These are phyloP conservation scores for Drosophila greeni DNA, from an alignment of 2,888 invertebrate species.

Conservation along the genomic window DNA sequence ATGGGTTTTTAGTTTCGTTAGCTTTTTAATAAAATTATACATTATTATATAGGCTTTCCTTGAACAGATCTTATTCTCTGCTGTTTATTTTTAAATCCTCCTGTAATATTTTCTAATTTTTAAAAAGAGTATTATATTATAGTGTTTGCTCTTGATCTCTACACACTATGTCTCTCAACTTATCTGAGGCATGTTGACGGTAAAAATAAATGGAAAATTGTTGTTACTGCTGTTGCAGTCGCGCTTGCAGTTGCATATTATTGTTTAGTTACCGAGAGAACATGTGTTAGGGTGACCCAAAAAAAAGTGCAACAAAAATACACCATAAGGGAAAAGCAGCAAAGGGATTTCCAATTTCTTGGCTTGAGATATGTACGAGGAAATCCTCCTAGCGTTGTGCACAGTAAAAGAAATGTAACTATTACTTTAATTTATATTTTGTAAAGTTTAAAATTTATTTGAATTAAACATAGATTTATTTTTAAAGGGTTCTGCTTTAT, in stretches of 20 bases:
- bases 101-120: background rate
- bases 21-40: background rate
- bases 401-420: background rate
- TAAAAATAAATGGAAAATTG: constrained; percentile 59
- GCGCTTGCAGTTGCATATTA: constrained; percentile 40
- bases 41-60: background rate
- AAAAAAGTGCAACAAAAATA: background rate
- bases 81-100: no score
- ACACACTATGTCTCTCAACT: background rate
- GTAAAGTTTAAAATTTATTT: background rate
- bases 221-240: constrained; percentile 38
- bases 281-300: constrained; percentile 32
- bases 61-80: background rate
- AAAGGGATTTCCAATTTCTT: constrained; percentile 35
- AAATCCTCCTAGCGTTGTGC: background rate
- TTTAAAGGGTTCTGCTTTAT: no score
- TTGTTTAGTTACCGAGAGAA: constrained; percentile 44
- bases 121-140: constrained; percentile 6
- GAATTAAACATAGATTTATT: background rate
- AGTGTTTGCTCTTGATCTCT: background rate
- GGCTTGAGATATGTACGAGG: background rate
- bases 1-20: background rate
- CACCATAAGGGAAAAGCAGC: background rate
- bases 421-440: background rate
- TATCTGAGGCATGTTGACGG: constrained; percentile 32